Conservation (phyloP, 2,113 vertebrate genomes). For the Bujurquina vittata region DNA sequence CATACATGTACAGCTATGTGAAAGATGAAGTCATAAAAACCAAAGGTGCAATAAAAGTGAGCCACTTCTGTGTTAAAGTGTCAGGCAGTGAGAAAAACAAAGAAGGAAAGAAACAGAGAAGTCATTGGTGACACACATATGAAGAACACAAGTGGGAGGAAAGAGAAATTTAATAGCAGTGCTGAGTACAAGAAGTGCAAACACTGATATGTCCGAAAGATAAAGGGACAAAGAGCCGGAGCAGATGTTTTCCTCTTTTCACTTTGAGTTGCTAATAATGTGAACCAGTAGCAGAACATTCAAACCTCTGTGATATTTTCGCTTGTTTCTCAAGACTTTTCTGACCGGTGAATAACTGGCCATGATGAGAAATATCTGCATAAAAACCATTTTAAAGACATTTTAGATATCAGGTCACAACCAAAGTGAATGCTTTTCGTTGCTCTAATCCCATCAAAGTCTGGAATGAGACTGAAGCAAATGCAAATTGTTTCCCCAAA, state of each 20-base stretch:
- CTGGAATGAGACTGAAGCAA: slow-evolving; percentile 77
- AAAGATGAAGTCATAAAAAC: neutral
- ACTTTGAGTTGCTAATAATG: slow-evolving; percentile 11
- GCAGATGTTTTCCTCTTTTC: slow-evolving; percentile 17
- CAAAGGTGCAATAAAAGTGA: neutral
- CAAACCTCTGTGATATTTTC: slow-evolving; percentile 2
- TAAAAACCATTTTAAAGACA: slow-evolving; percentile 9
- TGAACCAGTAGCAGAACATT: slow-evolving; percentile 1
- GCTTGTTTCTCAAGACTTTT: slow-evolving; percentile 6
- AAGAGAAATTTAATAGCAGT: slow-evolving; percentile 88
- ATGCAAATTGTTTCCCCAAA: slow-evolving; percentile 49
- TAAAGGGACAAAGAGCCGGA: slow-evolving; percentile 32
- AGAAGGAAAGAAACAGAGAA: slow-evolving; percentile 13
- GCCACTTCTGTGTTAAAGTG: neutral
- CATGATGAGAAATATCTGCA: slow-evolving; percentile 34
- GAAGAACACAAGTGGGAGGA: slow-evolving; percentile 68
- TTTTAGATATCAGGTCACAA: slow-evolving; percentile 46
- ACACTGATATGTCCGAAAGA: slow-evolving; percentile 66
- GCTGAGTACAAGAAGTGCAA: slow-evolving; percentile 80
- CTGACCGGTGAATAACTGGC: slow-evolving; percentile 39
- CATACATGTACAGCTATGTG: neutral
- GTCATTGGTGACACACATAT: slow-evolving; percentile 29
- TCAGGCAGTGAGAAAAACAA: slow-evolving; percentile 21
- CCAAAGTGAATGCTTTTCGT: slow-evolving; percentile 18
- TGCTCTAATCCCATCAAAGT: slow-evolving; percentile 47